Evolutionary conservation across 2,888 invertebrate species (phyloP), one percentile per base, ranked within the genome.

Genomic region (Clistopyga incitator): DNA sequence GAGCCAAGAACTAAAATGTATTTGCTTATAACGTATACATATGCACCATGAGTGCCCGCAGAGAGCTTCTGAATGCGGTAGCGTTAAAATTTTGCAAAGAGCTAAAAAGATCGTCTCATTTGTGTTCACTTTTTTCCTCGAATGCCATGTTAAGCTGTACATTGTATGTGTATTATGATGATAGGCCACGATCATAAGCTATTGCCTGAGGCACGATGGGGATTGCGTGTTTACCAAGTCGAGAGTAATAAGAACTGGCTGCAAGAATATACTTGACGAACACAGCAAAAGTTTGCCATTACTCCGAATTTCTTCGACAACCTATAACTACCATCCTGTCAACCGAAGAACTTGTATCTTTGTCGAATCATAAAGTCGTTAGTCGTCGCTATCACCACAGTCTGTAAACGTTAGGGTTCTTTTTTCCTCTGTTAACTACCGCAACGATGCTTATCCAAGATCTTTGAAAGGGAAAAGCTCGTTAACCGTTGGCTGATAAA

Each of bases 361-460:
- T 54, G 52, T 61, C 42, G 56, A 42, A 80, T 75, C 23, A 68
- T 70, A 70, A 74, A 52, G 29, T 59, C 61, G 42, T 80, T 75
- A 68, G 75, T 23, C 47, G 54, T 11, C 50, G 11, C 15, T n/a
- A 10, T 13, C 13, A 45, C 52, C 52, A 18, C 65, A 18, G 54
- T 45, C 29, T 15, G 42, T n/a, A 15, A 65, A 10, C 54, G 64
- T 52, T 25, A 15, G 34, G 6, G 34, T 56, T n/a, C 6, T 25
- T 65, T 56, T 67, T 18, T 45, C 20, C 59, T 29, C 18, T 61
- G 34, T 61, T 10, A 61, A 61, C 59, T 13, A 18, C 34, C 13
- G 8, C 34, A n/a, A 29, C 15, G 34, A 23, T n/a, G 13, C 38
- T 59, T 59, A 75, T 75, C 52, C 15, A 8, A 45, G 20, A 64